These are phyloP conservation scores for Cephus nigrinus DNA, from an alignment of 2,888 invertebrate species.

Conservation along the genomic window DNA sequence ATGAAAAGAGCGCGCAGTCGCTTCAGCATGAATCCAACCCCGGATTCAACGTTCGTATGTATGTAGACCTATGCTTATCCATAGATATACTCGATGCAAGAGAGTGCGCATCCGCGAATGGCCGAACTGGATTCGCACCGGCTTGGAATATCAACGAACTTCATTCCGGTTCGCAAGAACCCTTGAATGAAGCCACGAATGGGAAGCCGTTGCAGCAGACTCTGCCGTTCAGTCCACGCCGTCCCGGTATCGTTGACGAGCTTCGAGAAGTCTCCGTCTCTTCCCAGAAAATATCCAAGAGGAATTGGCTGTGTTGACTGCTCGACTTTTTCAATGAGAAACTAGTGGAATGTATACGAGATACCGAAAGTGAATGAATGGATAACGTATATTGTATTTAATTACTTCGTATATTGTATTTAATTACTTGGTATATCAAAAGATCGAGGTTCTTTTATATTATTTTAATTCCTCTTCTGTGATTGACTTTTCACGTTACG, in stretches of 20 bases:
- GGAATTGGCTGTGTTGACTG: neutral
- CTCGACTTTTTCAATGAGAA: neutral
- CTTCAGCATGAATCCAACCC: conserved; percentile 4
- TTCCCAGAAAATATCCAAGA: neutral
- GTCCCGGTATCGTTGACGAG: conserved; percentile 24
- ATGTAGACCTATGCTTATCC: neutral
- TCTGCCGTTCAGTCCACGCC: neutral
- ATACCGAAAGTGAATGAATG: neutral
- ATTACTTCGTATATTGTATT: neutral
- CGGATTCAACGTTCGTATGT: neutral
- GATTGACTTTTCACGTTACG: conserved; percentile 12
- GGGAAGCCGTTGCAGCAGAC: conserved; percentile 33
- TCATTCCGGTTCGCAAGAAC: conserved; percentile 44
- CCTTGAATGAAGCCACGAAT: conserved; percentile 49
- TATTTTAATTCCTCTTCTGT: neutral
- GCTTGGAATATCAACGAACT: conserved; percentile 48
- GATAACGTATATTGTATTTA: neutral
- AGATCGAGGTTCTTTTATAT: neutral
- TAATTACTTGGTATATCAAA: neutral
- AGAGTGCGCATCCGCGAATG: conserved; percentile 8
- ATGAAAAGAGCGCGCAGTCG: neutral
- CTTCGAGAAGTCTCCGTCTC: conserved; percentile 5
- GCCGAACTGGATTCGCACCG: conserved; percentile 37
- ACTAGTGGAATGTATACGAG: neutral
- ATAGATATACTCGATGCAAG: neutral